Evolutionary conservation across 2,113 vertebrate species (phyloP).

Genomic region (Meleagris gallopavo): DNA sequence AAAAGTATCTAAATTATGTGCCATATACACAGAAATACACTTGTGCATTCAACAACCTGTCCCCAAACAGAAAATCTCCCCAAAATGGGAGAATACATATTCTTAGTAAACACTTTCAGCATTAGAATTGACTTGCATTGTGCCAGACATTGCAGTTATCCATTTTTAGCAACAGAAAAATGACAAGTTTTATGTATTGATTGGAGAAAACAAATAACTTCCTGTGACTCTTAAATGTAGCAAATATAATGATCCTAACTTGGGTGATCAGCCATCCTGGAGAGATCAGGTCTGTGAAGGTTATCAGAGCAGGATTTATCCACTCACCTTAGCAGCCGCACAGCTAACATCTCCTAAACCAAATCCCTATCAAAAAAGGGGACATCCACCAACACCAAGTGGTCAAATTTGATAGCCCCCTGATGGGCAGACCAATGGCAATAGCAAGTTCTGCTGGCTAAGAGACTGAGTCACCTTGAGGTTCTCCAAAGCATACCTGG

Average conservation of each 20-base stretch:
- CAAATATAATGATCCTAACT: background rate
- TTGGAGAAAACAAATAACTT: background rate
- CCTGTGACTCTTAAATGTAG: background rate
- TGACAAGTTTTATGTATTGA: accelerated
- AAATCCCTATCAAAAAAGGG: background rate
- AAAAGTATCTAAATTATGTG: background rate
- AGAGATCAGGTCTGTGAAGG: background rate
- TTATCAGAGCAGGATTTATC: background rate
- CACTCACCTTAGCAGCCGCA: background rate
- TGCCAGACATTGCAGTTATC: background rate
- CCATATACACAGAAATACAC: background rate
- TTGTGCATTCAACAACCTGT: background rate
- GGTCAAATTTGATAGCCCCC: background rate
- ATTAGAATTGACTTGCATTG: background rate
- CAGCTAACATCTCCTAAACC: background rate
- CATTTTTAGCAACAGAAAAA: background rate
- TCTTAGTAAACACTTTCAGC: accelerated
- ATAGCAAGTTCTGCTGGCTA: background rate
- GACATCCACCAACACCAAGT: accelerated
- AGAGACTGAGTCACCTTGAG: accelerated
- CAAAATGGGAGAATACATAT: background rate
- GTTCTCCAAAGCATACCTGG: background rate
- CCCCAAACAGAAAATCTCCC: background rate
- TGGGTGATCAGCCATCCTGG: background rate
- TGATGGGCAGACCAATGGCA: background rate